Conservation (phyloP, 2,113 vertebrate species). For the Ptilonorhynchus violaceus region DNA sequence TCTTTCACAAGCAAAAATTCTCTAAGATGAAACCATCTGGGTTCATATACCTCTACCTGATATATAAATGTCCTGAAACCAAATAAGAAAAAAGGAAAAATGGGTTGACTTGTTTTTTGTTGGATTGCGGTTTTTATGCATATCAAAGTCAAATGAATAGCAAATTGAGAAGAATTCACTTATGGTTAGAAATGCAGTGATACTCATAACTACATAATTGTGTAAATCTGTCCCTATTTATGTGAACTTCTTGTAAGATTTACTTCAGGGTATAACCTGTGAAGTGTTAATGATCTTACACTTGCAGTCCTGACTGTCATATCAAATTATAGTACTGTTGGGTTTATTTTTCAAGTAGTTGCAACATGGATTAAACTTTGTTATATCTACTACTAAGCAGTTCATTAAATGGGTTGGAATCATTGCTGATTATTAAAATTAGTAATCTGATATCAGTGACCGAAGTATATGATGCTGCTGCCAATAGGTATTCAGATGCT, state of each 20-base stretch:
- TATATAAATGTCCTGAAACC: slow-evolving; percentile 74
- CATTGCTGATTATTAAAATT: slow-evolving; percentile 28
- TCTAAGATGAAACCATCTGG: slow-evolving; percentile 55
- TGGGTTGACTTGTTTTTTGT: slow-evolving; percentile 68
- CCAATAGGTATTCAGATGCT: neutral
- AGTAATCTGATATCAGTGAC: neutral
- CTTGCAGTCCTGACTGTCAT: slow-evolving; percentile 63
- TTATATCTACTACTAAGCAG: slow-evolving; percentile 37
- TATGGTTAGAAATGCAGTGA: slow-evolving; percentile 58
- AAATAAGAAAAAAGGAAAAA: slow-evolving; percentile 61
- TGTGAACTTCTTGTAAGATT: slow-evolving; percentile 71
- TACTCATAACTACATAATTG: slow-evolving; percentile 69
- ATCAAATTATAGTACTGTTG: slow-evolving; percentile 60
- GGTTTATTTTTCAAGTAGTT: slow-evolving; percentile 66
- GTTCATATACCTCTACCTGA: slow-evolving; percentile 49
- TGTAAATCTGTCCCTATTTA: slow-evolving; percentile 71
- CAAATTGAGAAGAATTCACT: slow-evolving; percentile 61
- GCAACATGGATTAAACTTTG: slow-evolving; percentile 51
- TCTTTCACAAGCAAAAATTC: slow-evolving; percentile 69
- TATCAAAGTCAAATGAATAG: slow-evolving; percentile 70
- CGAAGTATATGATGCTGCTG: neutral
- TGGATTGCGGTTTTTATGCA: slow-evolving; percentile 60
- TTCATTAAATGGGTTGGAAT: slow-evolving; percentile 18
- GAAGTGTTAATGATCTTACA: slow-evolving; percentile 73
- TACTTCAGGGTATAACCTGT: slow-evolving; percentile 72